These are phyloP conservation scores for Catocala nupta DNA, from an alignment of 2,888 invertebrate genomes.

Conservation along the genomic window DNA sequence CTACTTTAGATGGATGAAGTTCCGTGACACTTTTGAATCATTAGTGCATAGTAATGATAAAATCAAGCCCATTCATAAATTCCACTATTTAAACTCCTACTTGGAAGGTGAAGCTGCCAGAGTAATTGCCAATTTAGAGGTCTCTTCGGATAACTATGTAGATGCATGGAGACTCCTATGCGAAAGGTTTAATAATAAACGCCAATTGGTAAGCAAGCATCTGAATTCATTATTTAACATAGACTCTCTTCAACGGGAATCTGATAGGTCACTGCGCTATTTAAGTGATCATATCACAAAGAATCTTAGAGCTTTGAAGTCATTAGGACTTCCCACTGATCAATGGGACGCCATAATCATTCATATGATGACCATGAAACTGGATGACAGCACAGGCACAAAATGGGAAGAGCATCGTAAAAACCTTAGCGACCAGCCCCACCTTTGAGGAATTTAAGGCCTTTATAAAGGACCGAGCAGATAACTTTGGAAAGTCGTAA, in stretches of 20 bases:
- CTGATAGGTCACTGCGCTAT: conserved; percentile 25
- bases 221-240: conserved; percentile 35
- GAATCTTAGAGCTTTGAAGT: no score
- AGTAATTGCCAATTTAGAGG: conserved; percentile 32
- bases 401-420: conserved; percentile 39
- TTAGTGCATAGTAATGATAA: conserved; percentile 28
- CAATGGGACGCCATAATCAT: conserved; percentile 44
- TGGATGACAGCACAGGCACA: conserved; percentile 31
- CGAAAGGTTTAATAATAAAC: conserved; percentile 40
- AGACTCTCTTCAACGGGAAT: conserved; percentile 21
- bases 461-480: neutral
- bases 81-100: no score
- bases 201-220: conserved; percentile 36
- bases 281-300: conserved; percentile 32
- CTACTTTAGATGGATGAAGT: conserved; percentile 42
- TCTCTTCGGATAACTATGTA: conserved; percentile 30
- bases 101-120: conserved; percentile 38
- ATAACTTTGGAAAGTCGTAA: neutral
- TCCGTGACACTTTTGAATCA: conserved; percentile 34
- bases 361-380: conserved; percentile 28
- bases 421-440: neutral
- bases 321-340: conserved; percentile 42
- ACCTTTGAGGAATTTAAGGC: neutral
- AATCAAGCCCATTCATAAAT: no score
- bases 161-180: conserved; percentile 39